phyloP scores from a whole-genome alignment of 1,140 invertebrate species.

The Stenopsyche tienmushanensis region DNA sequence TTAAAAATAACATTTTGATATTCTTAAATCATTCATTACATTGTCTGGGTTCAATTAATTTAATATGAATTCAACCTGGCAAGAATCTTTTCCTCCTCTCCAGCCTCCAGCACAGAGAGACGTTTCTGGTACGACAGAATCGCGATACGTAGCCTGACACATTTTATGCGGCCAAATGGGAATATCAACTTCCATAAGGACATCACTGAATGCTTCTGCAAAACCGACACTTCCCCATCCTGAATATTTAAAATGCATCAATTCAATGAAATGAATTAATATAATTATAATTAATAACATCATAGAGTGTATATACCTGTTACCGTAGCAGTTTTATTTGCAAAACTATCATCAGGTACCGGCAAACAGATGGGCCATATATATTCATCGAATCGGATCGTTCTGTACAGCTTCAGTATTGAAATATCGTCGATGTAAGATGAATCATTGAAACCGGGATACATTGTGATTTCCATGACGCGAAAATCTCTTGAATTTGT shows the following conservation, averaged over 20 bases:
- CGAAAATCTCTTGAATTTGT: conserved; percentile 65
- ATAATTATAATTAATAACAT: conserved; percentile 12
- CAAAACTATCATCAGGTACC: conserved; percentile 59
- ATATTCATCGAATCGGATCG: conserved; percentile 72
- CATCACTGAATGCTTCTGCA: conserved; percentile 65
- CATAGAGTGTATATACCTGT: conserved; percentile 54
- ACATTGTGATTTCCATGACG: conserved; percentile 63
- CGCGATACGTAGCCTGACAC: conserved; percentile 65
- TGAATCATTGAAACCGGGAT: conserved; percentile 62
- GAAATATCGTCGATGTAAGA: conserved; percentile 80
- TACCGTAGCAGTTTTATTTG: conserved; percentile 67
- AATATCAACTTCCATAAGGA: conserved; percentile 74
- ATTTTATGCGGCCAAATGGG: conserved; percentile 77
- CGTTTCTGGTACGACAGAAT: conserved; percentile 56
- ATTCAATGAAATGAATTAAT: background rate
- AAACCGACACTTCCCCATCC: conserved; percentile 74
- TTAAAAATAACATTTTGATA: conserved; percentile 1
- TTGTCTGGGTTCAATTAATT: too few relatives aligned
- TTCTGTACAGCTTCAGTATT: conserved; percentile 68
- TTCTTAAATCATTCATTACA: too few relatives aligned
- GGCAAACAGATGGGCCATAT: conserved; percentile 86
- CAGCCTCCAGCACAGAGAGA: conserved; percentile 71
- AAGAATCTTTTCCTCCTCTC: conserved; percentile 74
- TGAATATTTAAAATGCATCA: conserved; percentile 41
- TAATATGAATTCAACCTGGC: conserved; percentile 64